Conservation (phyloP, 2,888 invertebrate genomes). For the Caenorhabditis imperialis region DNA sequence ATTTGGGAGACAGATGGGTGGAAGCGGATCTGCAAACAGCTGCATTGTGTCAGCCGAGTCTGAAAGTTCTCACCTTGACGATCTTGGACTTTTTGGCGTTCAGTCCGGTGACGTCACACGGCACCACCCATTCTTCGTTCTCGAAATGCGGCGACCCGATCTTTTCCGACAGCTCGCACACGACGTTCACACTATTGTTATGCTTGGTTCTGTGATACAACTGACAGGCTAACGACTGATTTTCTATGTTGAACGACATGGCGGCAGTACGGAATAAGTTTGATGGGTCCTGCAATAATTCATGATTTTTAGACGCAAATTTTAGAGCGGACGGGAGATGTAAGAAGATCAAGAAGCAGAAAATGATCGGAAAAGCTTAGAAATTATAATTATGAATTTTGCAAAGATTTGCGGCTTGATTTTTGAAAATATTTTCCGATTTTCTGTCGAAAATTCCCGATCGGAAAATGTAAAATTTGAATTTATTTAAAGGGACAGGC, state of each 20-base stretch:
- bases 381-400: no score
- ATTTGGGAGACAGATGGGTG: slow-evolving; percentile 47
- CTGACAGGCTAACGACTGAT: slow-evolving; percentile 48
- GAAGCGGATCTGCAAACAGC: slow-evolving; percentile 23
- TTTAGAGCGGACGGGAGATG: no score
- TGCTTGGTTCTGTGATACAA: slow-evolving; percentile 47
- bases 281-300: slow-evolving; percentile 49
- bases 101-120: slow-evolving; percentile 45
- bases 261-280: slow-evolving; percentile 42
- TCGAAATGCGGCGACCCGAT: slow-evolving; percentile 45
- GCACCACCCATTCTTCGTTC: slow-evolving; percentile 51
- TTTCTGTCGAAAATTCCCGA: no score
- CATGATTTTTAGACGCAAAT: no score
- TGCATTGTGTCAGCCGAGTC: background rate
- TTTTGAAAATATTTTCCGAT: no score
- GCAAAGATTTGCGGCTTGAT: no score
- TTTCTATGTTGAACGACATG: slow-evolving; percentile 58
- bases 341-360: no score
- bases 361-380: no score
- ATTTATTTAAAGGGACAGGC: no score
- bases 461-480: no score
- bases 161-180: slow-evolving; percentile 50
- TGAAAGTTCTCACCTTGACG: slow-evolving; percentile 20
- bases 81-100: slow-evolving; percentile 47
- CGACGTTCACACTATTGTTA: slow-evolving; percentile 50